Evolutionary conservation across 2,113 vertebrate genomes (phyloP), one percentile per base, ranked within the genome.

Genomic region (Tapirus terrestris): DNA sequence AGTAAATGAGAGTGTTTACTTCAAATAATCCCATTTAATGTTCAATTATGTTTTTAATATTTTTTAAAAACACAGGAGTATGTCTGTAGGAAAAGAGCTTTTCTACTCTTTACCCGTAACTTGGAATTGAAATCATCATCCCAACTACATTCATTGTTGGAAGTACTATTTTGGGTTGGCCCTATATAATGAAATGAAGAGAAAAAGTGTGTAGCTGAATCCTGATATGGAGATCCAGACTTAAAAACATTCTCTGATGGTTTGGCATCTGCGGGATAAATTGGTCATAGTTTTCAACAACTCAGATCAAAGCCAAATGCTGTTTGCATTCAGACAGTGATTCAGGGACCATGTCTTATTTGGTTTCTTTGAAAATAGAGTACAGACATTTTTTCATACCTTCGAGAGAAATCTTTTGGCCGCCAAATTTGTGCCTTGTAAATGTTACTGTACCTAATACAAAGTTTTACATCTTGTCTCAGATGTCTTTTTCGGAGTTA

Each of bases 301-400:
- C 97, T 88, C 88, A 98, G 94, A 98, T 97, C 82, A 98, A 98
- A 98, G 97, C 98, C 98, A 98, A 98, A 97, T 97, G 97, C 84
- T 97, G 92, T 97, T 98, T 98, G 97, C 85, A 82, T 97, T 98
- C 94, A 98, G 98, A 98, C 98, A 96, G 94, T 98, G 97, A 98
- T 97, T 98, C 98, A 98, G 96, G 97, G 92, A 96, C 97, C 96
- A 95, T 96, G 96, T 98, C 97, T 97, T 98, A 96, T 97, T 98
- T 95, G 97, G 96, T 97, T 97, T 95, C 97, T 98, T 98, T 98
- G 97, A 98, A 98, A 98, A 95, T 63, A 92, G 83, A 97, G 84
- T 90, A 96, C 97, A 98, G 98, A 96, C 98, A 96, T 98, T 98
- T 97, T 98, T 97, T 96, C 97, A 97, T 98, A 97, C 97, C 94